Conservation (phyloP, 1,140 invertebrate species). For the Triops cancriformis region DNA sequence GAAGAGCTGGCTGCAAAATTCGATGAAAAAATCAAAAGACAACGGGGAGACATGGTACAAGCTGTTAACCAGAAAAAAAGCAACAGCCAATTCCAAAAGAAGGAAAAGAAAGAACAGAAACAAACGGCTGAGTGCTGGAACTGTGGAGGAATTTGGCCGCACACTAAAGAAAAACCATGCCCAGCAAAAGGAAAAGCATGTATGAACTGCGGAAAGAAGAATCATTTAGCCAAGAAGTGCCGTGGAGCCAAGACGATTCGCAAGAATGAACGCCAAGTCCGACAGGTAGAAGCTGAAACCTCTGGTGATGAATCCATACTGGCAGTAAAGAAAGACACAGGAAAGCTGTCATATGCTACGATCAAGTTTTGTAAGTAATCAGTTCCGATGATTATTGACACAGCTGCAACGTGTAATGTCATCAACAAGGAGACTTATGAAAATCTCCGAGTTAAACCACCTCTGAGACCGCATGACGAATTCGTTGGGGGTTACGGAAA, state of each 20-base stretch:
- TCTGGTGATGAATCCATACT: too few species aligned
- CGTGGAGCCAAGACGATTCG: background rate
- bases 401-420: constrained; percentile 7
- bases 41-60: too few species aligned
- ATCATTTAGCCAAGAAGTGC: background rate
- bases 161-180: background rate
- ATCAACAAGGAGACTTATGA: background rate
- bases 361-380: background rate
- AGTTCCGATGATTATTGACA: constrained; percentile 8
- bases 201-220: background rate
- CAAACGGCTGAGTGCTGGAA: background rate
- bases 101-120: background rate
- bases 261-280: background rate
- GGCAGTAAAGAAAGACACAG: too few species aligned
- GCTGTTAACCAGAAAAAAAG: too few species aligned
- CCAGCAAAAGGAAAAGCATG: background rate
- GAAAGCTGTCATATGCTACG: background rate
- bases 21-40: too few species aligned
- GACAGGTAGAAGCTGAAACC: too few species aligned
- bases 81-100: too few species aligned
- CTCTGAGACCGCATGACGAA: background rate
- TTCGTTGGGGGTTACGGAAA: background rate
- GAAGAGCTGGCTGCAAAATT: too few species aligned
- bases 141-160: background rate
- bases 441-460: background rate